Evolutionary conservation across 2,888 invertebrate species (phyloP).

Genomic region (Eilema sororculum): DNA sequence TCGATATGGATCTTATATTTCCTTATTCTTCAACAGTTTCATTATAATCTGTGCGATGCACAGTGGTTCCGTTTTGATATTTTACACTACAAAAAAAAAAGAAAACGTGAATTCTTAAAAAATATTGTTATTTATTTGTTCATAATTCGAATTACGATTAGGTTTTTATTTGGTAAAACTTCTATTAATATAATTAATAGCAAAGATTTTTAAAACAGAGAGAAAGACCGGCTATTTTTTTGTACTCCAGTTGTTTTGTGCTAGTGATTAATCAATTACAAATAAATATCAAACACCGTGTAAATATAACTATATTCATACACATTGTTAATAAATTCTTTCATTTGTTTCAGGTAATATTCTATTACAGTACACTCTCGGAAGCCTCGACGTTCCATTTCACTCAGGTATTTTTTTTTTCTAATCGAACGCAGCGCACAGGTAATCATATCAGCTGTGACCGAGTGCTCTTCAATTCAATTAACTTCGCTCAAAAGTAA

Average conservation of each 20-base stretch:
- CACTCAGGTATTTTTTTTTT: constrained; percentile 29
- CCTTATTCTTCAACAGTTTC: constrained; percentile 17
- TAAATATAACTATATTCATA: background rate
- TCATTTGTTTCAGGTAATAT: constrained; percentile 52
- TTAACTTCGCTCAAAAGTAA: constrained; percentile 44
- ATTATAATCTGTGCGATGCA: background rate
- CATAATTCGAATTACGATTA: too few species aligned
- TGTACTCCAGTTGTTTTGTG: too few species aligned
- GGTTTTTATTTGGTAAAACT: too few species aligned
- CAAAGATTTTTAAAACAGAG: too few species aligned
- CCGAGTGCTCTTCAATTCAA: constrained; percentile 61
- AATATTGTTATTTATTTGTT: too few species aligned
- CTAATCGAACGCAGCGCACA: constrained; percentile 23
- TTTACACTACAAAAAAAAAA: background rate
- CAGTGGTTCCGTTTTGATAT: background rate
- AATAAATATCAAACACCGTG: too few species aligned
- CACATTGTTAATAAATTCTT: constrained; percentile 28
- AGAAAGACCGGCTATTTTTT: too few species aligned
- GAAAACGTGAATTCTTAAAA: too few species aligned
- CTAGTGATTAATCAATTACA: too few species aligned
- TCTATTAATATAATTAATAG: too few species aligned
- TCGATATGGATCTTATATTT: constrained; percentile 34
- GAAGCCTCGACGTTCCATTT: too few species aligned
- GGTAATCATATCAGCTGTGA: constrained; percentile 61
- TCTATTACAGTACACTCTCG: background rate